These are phyloP conservation scores for Fregata magnificens DNA, from an alignment of 2,113 vertebrate genomes.

Conservation along the genomic window DNA sequence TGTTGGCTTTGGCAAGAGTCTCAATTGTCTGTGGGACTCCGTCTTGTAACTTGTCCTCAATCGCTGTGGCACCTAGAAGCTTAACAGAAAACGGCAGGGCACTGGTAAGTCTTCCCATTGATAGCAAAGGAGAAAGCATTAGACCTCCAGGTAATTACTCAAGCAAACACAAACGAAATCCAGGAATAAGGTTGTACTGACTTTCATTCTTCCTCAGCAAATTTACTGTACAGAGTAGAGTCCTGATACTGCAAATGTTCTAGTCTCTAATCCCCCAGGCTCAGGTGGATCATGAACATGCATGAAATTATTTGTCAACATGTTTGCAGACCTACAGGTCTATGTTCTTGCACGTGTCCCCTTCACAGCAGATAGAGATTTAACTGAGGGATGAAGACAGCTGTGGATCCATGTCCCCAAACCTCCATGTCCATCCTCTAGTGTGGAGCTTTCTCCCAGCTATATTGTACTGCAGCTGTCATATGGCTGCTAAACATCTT, in stretches of 20 bases:
- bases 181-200: background rate
- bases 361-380: background rate
- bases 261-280: background rate
- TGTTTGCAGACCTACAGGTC: background rate
- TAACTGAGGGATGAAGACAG: background rate
- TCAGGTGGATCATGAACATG: background rate
- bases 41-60: constrained; percentile 96
- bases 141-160: background rate
- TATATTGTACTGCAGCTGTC: background rate
- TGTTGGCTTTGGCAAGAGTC: constrained; percentile 87
- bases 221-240: background rate
- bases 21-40: constrained; percentile 91
- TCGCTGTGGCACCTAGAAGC: constrained; percentile 88
- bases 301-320: background rate
- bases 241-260: background rate
- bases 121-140: background rate
- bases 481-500: background rate
- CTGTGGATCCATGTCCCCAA: background rate
- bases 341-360: background rate
- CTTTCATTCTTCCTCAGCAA: background rate
- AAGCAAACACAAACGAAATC: background rate
- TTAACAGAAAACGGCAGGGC: constrained; percentile 32
- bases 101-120: background rate
- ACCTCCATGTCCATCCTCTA: background rate
- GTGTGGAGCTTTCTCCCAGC: background rate